Evolutionary conservation across 2,113 vertebrate genomes (phyloP), one percentile per base, ranked within the genome.

Genomic region (pig (Sus scrofa)): DNA sequence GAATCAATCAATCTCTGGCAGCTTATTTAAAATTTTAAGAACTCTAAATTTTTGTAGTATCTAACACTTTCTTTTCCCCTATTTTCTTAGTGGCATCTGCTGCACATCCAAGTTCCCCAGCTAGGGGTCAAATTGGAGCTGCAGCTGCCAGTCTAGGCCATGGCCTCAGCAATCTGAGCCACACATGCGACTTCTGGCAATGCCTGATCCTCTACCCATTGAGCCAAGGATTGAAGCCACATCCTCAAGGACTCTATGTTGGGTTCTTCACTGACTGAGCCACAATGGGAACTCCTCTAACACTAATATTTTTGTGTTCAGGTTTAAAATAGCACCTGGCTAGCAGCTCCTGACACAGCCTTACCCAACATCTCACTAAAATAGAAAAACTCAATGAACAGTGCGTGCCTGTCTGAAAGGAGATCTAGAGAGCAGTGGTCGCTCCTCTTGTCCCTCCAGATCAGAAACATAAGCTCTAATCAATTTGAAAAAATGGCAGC

Each of bases 1-100:
- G 2, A 90, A 58, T 86, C 56, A 79, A 70, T 27, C 37, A 97
- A 82, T 30, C 73, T 83, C 86, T 86, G 73, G 30, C 27, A 75
- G n/a, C 22, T 89, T 71, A 96, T 54, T 96, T 95, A 68, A 95
- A 86, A 77, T 73, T 32, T 79, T 60, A 91, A 62, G 6, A 95
- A 63, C n/a, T 81, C n/a, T 78, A 88, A 70, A 62, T 54, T 56
- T 81, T 86, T 92, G 54, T 92, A 27, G 26, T 74, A 96, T 93
- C 32, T 77, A 67, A 74, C 16, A 89, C 14, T 82, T 44, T 44
- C 44, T 44, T 44, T 44, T 44, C 4, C 44, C 44, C 44, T 44
- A 8, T 44, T 44, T 44, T 44, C 44, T 44, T 44, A 44, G 44
- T 4, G 44, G 44, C 44, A 44, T 8, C 44, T 44, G 44, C 44